phyloP scores from a whole-genome alignment of 2,888 invertebrate genomes.

The Acleris literana region DNA sequence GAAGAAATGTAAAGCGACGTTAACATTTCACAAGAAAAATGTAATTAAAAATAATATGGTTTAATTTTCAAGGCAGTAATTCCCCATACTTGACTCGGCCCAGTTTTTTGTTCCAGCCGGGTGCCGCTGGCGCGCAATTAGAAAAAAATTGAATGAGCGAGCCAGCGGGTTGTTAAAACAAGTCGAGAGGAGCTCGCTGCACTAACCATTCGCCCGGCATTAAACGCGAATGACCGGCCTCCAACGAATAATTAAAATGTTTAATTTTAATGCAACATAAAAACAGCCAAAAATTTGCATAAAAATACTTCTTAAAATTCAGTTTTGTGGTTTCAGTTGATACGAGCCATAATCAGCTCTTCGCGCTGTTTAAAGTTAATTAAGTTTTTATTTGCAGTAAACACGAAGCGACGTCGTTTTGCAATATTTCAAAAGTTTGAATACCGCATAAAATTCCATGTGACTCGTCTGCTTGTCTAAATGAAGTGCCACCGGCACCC shows the following conservation, averaged over 20 bases:
- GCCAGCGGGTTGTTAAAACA: slow-evolving; percentile 53
- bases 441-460: neutral
- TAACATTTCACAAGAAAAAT: neutral
- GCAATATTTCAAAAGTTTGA: neutral
- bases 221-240: slow-evolving; percentile 6
- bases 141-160: slow-evolving; percentile 55
- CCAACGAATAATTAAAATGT: neutral
- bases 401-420: neutral
- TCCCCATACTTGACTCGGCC: slow-evolving; percentile 46
- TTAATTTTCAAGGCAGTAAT: slow-evolving; percentile 46
- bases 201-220: slow-evolving; percentile 30
- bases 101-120: slow-evolving; percentile 50
- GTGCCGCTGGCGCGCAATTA: slow-evolving; percentile 54
- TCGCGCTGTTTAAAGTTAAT: too few species aligned
- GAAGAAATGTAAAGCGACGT: too few species aligned
- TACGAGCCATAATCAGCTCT: too few species aligned
- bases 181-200: slow-evolving; percentile 49
- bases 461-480: neutral
- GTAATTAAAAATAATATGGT: slow-evolving; percentile 39
- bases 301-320: too few species aligned
- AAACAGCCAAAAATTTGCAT: too few species aligned
- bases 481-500: slow-evolving; percentile 4
- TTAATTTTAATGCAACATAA: too few species aligned
- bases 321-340: too few species aligned
- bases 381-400: too few species aligned